Evolutionary conservation across 2,797 vertebrate species (phyloP).

Genomic region (Linurgus olivaceus): DNA sequence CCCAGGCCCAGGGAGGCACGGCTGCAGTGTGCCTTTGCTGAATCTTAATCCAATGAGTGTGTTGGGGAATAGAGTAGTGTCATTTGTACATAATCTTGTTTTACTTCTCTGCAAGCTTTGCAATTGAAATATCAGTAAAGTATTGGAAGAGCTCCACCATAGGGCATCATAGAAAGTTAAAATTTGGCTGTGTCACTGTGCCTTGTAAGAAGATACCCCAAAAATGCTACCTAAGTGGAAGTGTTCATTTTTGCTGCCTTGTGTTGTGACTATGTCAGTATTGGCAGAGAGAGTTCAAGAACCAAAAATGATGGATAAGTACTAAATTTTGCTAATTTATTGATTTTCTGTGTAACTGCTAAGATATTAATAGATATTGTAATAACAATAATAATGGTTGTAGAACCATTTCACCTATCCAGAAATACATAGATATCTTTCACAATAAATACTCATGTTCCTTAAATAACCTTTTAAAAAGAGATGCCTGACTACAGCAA

Average conservation of each 20-base stretch:
- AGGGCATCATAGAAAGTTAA: not conserved
- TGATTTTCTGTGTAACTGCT: not conserved
- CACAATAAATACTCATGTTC: not conserved
- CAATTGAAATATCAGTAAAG: not conserved
- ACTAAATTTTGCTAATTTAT: not conserved
- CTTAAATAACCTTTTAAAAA: not conserved
- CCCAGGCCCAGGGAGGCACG: fast-evolving
- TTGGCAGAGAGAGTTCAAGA: not conserved
- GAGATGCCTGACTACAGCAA: not conserved
- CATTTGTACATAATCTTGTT: not conserved
- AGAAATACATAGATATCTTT: not conserved
- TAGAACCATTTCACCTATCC: not conserved
- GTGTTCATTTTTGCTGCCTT: not conserved
- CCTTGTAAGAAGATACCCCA: not conserved
- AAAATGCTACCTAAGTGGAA: not conserved
- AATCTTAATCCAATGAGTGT: not conserved
- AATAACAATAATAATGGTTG: not conserved
- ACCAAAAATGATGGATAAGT: not conserved
- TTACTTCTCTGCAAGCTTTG: not conserved
- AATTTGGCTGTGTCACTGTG: not conserved
- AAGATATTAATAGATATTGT: not conserved
- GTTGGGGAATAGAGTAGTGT: not conserved
- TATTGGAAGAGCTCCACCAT: not conserved
- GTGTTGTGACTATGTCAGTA: not conserved
- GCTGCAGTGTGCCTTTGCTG: fast-evolving